Base-by-base conservation (phyloP, 2,888 invertebrate species). In the Erebia palarica region DNA sequence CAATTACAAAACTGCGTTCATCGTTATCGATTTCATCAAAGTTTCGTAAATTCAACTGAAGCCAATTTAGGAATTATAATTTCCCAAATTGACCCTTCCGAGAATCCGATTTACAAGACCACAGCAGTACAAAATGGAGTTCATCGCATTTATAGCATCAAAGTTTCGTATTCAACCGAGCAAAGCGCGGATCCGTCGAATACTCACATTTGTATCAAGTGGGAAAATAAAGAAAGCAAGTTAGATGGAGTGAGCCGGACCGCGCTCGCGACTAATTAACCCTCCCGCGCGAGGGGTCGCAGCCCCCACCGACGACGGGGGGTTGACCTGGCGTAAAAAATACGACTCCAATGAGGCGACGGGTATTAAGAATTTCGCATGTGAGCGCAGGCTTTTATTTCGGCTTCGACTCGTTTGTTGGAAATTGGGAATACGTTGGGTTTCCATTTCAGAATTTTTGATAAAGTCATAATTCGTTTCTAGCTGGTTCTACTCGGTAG, bases 181-280 rank as follows among this genome's bases (percentile, higher is more conserved):
- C 21, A 5, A 57, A 16, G 21, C 16, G 47, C 73, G 75, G 16
- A 27, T 51, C 73, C 75, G 74, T 44, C 71, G 69, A 73, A 79
- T 77, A 80, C 78, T 86, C 86, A 90, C 91, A 90, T 92, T 90
- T 90, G 91, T 92, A 91, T 87, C 90, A 90, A 92, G 91, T 87
- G 89, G 85, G 87, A 87, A 91, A 92, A 92, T 92, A 92, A 92
- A 92, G 92, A 92, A 91, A 91, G 89, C 90, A 90, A 92, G 91
- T 89, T 91, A 88, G 92, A 90, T 91, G 87, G 91, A 91, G 90
- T 87, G 86, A 86, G 88, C 87, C 84, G 89, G 90, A 87, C 90
- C 88, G 89, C 87, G 90, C 87, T 90, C 87, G 90, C 92, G 92
- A 92, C 92, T 92, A 92, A 92, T 92, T 92, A 92, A 91, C 89